These are phyloP conservation scores for Stigmatopora nigra DNA, from an alignment of 2,113 vertebrate species.

Conservation along the genomic window DNA sequence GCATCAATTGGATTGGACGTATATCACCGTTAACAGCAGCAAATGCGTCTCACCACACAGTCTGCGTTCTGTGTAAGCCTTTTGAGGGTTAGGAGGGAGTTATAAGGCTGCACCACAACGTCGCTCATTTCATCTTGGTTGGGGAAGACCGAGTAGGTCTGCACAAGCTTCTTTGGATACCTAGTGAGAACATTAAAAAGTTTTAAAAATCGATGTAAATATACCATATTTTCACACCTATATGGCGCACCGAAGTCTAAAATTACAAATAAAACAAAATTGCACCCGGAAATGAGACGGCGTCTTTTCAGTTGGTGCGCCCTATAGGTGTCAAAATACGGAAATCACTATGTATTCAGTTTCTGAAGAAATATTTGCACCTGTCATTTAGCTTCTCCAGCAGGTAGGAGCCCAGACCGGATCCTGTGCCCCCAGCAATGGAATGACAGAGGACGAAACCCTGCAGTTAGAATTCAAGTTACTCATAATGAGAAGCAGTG, in stretches of 20 bases:
- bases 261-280: background rate
- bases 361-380: conserved; percentile 52
- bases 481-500: conserved; percentile 23
- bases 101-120: conserved; percentile 95
- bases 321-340: too few relatives aligned
- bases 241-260: too few relatives aligned
- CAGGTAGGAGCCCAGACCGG: conserved; percentile 91
- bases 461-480: conserved; percentile 58
- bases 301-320: too few relatives aligned
- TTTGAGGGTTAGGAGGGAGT: conserved; percentile 93
- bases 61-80: conserved; percentile 96
- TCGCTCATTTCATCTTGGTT: conserved; percentile 99
- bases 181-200: conserved; percentile 51
- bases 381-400: conserved; percentile 96
- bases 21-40: too few relatives aligned
- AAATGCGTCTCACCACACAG: conserved; percentile 81
- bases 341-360: too few relatives aligned
- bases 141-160: conserved; percentile 97
- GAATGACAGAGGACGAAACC: conserved; percentile 98
- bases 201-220: background rate
- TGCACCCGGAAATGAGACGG: too few relatives aligned
- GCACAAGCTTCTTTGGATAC: conserved; percentile 97
- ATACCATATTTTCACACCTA: too few relatives aligned
- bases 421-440: conserved; percentile 94
- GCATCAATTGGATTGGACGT: too few relatives aligned